phyloP scores from a whole-genome alignment of 2,113 vertebrate genomes.

The Oxygymnocypris stewartii region DNA sequence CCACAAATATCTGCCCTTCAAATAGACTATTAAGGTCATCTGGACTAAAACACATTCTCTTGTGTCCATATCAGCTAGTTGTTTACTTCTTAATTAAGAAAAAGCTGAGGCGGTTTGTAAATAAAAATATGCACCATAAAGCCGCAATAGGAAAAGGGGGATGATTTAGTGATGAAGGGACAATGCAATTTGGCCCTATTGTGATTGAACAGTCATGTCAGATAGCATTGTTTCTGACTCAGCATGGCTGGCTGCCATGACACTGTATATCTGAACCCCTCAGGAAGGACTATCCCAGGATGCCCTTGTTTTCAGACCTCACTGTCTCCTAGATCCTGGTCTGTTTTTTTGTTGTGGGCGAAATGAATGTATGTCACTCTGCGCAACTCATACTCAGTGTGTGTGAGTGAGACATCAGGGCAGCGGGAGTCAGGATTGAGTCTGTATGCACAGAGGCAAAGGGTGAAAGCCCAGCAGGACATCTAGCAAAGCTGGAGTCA shows the following conservation, averaged over 20 bases:
- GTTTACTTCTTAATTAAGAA: not conserved
- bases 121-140: not conserved
- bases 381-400: not conserved
- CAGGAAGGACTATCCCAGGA: conserved; percentile 1
- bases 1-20: not conserved
- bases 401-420: conserved; percentile 5
- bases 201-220: conserved; percentile 8
- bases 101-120: not conserved
- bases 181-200: not conserved
- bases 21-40: not conserved
- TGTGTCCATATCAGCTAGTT: not conserved
- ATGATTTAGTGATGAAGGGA: not conserved
- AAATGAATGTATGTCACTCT: not conserved
- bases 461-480: not conserved
- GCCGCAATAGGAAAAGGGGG: not conserved
- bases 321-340: not conserved
- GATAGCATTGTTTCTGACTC: not conserved
- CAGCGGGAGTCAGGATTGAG: conserved; percentile 9
- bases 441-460: conserved; percentile 8
- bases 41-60: not conserved
- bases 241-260: not conserved
- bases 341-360: not conserved
- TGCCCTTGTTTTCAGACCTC: conserved; percentile 3
- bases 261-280: not conserved
- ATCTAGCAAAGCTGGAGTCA: conserved; percentile 2